These are phyloP conservation scores for Litoditis marina DNA, from an alignment of 2,888 invertebrate genomes.

Conservation along the genomic window DNA sequence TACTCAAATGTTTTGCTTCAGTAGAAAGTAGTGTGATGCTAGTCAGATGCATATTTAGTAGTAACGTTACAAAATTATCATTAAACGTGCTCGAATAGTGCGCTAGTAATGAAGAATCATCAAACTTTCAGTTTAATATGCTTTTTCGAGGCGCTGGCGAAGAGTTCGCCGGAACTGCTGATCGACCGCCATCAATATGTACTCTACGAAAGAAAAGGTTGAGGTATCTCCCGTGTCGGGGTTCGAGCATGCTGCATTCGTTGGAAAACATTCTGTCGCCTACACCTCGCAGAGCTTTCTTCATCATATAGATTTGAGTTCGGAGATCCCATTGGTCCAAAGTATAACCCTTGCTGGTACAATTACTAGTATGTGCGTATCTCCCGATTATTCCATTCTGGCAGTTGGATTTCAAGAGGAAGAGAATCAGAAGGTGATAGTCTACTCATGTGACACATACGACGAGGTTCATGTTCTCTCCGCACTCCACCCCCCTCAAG, in stretches of 20 bases:
- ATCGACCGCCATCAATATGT: slow-evolving; percentile 41
- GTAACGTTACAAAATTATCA: too few species aligned
- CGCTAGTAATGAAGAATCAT: too few species aligned
- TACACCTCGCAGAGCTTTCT: slow-evolving; percentile 8
- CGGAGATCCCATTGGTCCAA: slow-evolving; percentile 7
- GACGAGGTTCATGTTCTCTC: slow-evolving; percentile 22
- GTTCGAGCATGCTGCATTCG: slow-evolving; percentile 20
- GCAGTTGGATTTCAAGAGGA: slow-evolving; percentile 26
- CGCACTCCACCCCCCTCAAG: slow-evolving; percentile 13
- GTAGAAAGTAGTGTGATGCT: too few species aligned
- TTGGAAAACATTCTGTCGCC: slow-evolving; percentile 5
- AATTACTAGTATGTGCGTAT: slow-evolving; percentile 20
- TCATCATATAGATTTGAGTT: slow-evolving; percentile 13
- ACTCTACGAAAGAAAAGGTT: slow-evolving; percentile 32
- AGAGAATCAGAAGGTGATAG: slow-evolving; percentile 25
- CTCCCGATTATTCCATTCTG: slow-evolving; percentile 24
- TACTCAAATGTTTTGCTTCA: too few species aligned
- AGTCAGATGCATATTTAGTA: too few species aligned
- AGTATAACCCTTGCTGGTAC: slow-evolving; percentile 16
- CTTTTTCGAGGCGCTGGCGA: slow-evolving; percentile 26
- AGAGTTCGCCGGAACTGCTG: slow-evolving; percentile 29
- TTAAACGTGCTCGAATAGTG: too few species aligned
- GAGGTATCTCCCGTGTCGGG: slow-evolving; percentile 22
- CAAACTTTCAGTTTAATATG: too few species aligned
- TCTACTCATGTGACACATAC: slow-evolving; percentile 17